phyloP scores from a whole-genome alignment of 2,113 vertebrate species.

The Centropristis striata region DNA sequence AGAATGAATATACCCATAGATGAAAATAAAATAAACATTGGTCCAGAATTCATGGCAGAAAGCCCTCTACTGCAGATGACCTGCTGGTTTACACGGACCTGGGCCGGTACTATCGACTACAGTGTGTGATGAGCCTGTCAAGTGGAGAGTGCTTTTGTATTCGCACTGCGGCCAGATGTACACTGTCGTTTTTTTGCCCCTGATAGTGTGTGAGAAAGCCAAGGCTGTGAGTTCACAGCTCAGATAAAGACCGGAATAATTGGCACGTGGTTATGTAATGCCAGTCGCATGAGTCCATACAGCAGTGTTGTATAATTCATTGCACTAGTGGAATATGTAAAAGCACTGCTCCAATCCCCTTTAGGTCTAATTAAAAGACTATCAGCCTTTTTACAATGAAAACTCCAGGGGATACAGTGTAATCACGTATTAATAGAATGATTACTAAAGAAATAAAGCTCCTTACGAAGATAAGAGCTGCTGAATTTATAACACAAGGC shows the following conservation, averaged over 20 bases:
- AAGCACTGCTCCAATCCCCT: constrained; percentile 77
- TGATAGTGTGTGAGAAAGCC: constrained; percentile 55
- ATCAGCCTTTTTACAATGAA: constrained; percentile 77
- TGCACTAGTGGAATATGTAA: constrained; percentile 72
- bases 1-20: constrained; percentile 27
- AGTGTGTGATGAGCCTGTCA: constrained; percentile 47
- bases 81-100: constrained; percentile 27
- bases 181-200: constrained; percentile 23
- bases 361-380: constrained; percentile 83
- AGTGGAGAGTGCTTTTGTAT: constrained; percentile 11
- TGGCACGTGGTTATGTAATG: constrained; percentile 71
- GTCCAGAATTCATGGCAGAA: constrained; percentile 12
- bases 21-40: constrained; percentile 51
- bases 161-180: constrained; percentile 30
- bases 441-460: constrained; percentile 80
- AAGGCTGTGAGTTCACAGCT: constrained; percentile 63
- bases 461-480: constrained; percentile 65
- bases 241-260: constrained; percentile 70
- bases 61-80: constrained; percentile 32
- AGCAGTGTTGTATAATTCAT: constrained; percentile 78
- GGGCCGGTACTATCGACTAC: background rate
- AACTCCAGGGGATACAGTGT: constrained; percentile 72
- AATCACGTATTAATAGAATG: constrained; percentile 82
- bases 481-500: constrained; percentile 52
- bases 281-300: constrained; percentile 46